Evolutionary conservation across 2,113 vertebrate species (phyloP).

Genomic region (Oncorhynchus keta): DNA sequence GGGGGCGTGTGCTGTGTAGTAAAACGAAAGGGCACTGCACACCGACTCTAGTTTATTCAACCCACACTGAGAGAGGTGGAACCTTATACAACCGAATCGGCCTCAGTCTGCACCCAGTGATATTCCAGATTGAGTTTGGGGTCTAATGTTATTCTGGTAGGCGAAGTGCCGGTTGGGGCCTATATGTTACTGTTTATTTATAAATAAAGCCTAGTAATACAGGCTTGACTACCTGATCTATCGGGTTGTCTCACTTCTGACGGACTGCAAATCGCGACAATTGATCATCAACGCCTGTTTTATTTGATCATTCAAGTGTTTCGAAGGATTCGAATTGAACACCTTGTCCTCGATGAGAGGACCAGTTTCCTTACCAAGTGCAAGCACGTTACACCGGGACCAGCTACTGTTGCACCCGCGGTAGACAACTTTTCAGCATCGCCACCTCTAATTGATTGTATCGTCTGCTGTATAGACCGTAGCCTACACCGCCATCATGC

Average conservation of each 20-base stretch:
- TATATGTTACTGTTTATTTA: no score
- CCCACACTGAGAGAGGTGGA: neutral
- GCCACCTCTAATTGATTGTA: neutral
- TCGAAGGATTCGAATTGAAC: neutral
- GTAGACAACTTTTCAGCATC: conserved; percentile 6
- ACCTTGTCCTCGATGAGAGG: neutral
- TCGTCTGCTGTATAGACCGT: neutral
- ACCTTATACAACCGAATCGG: no score
- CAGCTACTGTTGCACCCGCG: neutral
- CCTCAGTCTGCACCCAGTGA: neutral
- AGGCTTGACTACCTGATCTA: no score
- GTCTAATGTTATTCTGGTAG: neutral
- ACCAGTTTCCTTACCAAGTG: neutral
- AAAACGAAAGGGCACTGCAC: conserved; percentile 30
- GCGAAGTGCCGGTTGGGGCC: no score
- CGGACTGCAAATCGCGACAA: no score
- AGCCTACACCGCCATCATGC: conserved; percentile 55
- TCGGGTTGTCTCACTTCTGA: no score
- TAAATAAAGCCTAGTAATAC: neutral
- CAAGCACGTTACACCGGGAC: neutral
- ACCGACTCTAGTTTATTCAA: neutral
- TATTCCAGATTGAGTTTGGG: neutral
- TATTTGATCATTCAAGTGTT: neutral
- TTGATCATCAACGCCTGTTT: neutral
- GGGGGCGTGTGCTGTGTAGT: conserved; percentile 42